These are phyloP conservation scores for Hyposoter didymator DNA, from an alignment of 2,888 invertebrate genomes.

Conservation along the genomic window DNA sequence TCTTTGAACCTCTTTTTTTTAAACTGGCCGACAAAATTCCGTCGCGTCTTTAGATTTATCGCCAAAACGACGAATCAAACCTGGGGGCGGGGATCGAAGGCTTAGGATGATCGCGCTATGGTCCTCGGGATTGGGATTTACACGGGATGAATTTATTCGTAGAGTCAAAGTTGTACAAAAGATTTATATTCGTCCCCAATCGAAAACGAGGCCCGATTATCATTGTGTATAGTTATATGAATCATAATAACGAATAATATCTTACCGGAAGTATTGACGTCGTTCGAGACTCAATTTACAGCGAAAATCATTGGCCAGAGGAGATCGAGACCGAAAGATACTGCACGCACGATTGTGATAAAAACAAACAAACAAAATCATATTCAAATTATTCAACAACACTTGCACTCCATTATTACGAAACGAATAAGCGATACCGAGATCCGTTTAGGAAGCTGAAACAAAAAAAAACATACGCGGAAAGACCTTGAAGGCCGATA, in stretches of 20 bases:
- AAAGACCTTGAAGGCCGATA: conserved; percentile 64
- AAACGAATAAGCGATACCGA: background rate
- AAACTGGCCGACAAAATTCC: background rate
- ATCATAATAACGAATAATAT: conserved; percentile 53
- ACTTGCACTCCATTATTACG: background rate
- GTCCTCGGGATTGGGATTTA: conserved; percentile 31
- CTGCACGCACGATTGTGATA: conserved; percentile 74
- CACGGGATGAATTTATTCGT: conserved; percentile 31
- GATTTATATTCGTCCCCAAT: conserved; percentile 20
- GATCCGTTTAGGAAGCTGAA: background rate
- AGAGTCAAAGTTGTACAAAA: conserved; percentile 48
- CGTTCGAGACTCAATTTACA: conserved; percentile 62
- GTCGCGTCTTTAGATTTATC: background rate
- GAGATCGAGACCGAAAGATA: conserved; percentile 23
- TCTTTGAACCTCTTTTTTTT: background rate
- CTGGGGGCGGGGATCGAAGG: background rate
- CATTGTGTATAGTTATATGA: conserved; percentile 56
- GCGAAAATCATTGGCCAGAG: conserved; percentile 21
- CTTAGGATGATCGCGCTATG: background rate
- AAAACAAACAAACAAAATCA: background rate
- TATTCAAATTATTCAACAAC: background rate
- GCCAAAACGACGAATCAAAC: background rate
- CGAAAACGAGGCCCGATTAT: conserved; percentile 30
- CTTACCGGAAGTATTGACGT: conserved; percentile 77
- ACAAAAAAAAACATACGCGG: background rate